A percentile compares a stretch with the other conserved stretches of the same genome.
Conservation (phyloP, 2,888 invertebrate genomes). For the Coenonympha glycerion region DNA sequence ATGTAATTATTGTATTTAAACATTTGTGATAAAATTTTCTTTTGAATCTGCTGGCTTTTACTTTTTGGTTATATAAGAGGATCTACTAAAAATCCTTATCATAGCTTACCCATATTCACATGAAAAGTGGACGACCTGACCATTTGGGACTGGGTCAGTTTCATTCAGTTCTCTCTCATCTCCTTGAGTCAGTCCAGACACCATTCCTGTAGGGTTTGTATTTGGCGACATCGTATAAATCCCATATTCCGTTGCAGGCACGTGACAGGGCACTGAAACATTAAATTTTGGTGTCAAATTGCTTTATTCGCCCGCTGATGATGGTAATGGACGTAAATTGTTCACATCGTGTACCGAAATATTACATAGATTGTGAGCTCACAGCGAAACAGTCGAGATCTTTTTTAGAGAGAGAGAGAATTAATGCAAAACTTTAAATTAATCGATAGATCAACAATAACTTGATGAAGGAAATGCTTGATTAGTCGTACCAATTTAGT, state of each 20-base stretch:
- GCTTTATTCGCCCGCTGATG: background rate
- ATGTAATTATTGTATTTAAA: background rate
- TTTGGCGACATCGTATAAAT: slow-evolving; percentile 76
- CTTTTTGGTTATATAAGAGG: too few species aligned
- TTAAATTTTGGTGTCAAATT: background rate
- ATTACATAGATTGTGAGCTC: too few species aligned
- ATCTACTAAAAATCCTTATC: too few species aligned
- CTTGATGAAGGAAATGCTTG: too few species aligned
- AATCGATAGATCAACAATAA: too few species aligned
- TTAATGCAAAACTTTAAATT: too few species aligned
- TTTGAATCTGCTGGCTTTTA: too few species aligned
- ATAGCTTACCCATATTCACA: slow-evolving; percentile 83
- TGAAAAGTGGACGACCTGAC: slow-evolving; percentile 83
- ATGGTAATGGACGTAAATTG: too few species aligned
- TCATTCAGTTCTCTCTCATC: slow-evolving; percentile 76
- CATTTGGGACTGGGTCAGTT: slow-evolving; percentile 78
- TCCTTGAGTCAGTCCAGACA: slow-evolving; percentile 44
- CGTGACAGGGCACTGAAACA: slow-evolving; percentile 82
- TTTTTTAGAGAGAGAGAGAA: too few species aligned
- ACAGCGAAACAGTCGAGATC: too few species aligned
- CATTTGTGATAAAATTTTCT: too few species aligned
- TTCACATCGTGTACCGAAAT: too few species aligned
- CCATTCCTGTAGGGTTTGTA: slow-evolving; percentile 36
- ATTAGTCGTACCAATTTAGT: background rate
- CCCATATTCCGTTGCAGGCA: slow-evolving; percentile 81